A percentile compares a stretch with the other conserved stretches of the same genome.
These are phyloP conservation scores for Drosophila dives DNA, from an alignment of 2,888 invertebrate genomes.

Conservation along the genomic window DNA sequence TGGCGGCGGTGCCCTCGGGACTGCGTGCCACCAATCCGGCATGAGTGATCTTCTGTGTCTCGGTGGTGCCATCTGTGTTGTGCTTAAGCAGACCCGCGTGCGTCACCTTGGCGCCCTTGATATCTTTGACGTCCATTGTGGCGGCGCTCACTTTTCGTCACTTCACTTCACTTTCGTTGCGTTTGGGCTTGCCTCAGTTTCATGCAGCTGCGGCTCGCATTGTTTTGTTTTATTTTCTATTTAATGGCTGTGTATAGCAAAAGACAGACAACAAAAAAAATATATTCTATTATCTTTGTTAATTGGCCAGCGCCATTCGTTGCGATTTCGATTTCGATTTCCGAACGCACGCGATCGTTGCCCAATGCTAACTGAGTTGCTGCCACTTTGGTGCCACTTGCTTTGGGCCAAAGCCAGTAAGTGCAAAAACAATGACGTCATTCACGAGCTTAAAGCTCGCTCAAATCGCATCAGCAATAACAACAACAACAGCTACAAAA, in stretches of 20 bases:
- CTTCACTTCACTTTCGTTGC: constrained; percentile 41
- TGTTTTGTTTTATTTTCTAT: constrained; percentile 19
- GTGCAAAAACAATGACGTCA: constrained; percentile 79
- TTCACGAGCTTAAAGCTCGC: constrained; percentile 66
- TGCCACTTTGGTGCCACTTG: constrained; percentile 52
- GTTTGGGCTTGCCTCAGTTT: constrained; percentile 35
- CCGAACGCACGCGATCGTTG: constrained; percentile 77
- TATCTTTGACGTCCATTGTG: constrained; percentile 85
- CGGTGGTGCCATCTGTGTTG: constrained; percentile 87
- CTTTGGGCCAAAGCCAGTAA: constrained; percentile 51
- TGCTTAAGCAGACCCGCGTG: constrained; percentile 87
- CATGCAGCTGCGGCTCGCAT: constrained; percentile 36
- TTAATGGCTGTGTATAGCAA: constrained; percentile 1
- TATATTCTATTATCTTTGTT: constrained; percentile 37
- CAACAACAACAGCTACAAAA: constrained; percentile 37
- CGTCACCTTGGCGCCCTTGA: constrained; percentile 86
- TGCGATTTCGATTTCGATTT: constrained; percentile 41
- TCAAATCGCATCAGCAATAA: constrained; percentile 33
- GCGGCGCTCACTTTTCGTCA: constrained; percentile 22
- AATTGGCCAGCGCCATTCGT: constrained; percentile 45
- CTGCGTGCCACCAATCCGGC: constrained; percentile 95
- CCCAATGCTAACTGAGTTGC: constrained; percentile 78
- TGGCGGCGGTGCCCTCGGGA: constrained; percentile 97
- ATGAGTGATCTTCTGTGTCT: constrained; percentile 88
- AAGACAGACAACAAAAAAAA: constrained; percentile 5